phyloP scores from a whole-genome alignment of 2,888 invertebrate genomes.

The Galeruca laticollis region DNA sequence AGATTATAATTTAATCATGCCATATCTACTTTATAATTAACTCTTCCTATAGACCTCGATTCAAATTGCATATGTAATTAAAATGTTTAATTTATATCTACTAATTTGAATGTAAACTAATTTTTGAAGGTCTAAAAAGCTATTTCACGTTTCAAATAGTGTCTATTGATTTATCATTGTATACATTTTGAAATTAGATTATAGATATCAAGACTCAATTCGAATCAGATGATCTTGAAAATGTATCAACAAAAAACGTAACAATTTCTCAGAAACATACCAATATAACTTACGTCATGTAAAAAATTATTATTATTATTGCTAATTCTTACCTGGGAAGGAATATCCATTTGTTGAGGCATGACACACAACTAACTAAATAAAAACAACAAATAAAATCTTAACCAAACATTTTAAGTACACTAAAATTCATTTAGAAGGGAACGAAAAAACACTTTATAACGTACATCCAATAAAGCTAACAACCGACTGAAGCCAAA shows the following conservation, averaged over 20 bases:
- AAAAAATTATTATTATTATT: neutral
- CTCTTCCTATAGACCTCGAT: too few species aligned
- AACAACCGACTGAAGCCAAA: slow-evolving; percentile 35
- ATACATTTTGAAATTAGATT: too few species aligned
- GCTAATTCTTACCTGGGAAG: slow-evolving; percentile 46
- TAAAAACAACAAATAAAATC: slow-evolving; percentile 39
- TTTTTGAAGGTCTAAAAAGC: too few species aligned
- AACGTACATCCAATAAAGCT: slow-evolving; percentile 11
- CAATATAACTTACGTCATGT: slow-evolving; percentile 24
- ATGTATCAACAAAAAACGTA: neutral
- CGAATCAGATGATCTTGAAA: neutral
- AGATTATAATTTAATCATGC: too few species aligned
- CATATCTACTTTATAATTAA: too few species aligned
- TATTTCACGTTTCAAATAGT: too few species aligned
- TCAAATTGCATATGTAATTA: too few species aligned
- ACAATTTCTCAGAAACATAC: slow-evolving; percentile 20
- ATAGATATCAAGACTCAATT: neutral
- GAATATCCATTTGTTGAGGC: slow-evolving; percentile 51
- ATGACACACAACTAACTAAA: slow-evolving; percentile 43
- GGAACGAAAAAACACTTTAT: slow-evolving; percentile 36
- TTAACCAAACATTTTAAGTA: slow-evolving; percentile 39
- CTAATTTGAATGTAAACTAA: too few species aligned
- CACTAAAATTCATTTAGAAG: slow-evolving; percentile 42
- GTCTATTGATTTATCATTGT: too few species aligned
- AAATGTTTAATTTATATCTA: too few species aligned